These are phyloP conservation scores for Labrus mixtus DNA, from an alignment of 2,113 vertebrate species.

Conservation along the genomic window DNA sequence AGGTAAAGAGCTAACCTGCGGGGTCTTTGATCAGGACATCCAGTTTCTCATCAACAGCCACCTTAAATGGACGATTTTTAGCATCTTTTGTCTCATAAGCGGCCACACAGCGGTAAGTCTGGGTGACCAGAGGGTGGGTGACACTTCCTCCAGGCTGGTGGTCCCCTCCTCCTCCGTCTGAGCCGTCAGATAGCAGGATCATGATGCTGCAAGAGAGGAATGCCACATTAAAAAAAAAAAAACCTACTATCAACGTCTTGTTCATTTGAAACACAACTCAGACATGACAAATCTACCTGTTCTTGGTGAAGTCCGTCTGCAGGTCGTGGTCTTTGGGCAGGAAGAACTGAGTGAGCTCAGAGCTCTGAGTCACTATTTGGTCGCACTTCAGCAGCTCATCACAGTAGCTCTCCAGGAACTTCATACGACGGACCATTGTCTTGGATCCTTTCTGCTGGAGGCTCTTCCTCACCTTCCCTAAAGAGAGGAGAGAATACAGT, in stretches of 20 bases:
- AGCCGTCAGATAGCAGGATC: conserved; percentile 84
- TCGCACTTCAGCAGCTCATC: conserved; percentile 77
- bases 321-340: conserved; percentile 87
- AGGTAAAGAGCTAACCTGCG: conserved; percentile 76
- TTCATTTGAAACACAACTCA: rapidly evolving
- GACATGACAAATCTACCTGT: conserved; percentile 82
- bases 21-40: conserved; percentile 92
- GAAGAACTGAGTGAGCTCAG: conserved; percentile 86
- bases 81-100: conserved; percentile 89
- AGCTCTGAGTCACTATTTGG: conserved; percentile 75
- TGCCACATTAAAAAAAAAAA: not conserved
- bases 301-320: conserved; percentile 85
- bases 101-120: conserved; percentile 86
- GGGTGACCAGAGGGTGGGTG: conserved; percentile 81
- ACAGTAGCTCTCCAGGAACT: conserved; percentile 86
- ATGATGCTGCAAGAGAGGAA: conserved; percentile 81
- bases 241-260: rapidly evolving
- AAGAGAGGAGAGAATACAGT: not conserved
- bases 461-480: conserved; percentile 63
- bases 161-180: conserved; percentile 27
- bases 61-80: conserved; percentile 85
- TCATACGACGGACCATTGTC: conserved; percentile 76
- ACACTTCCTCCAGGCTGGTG: conserved; percentile 41
- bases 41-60: conserved; percentile 79
- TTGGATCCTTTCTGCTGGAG: conserved; percentile 67